Conservation (phyloP, 2,888 invertebrate species). For the Seira sanloemensis region DNA sequence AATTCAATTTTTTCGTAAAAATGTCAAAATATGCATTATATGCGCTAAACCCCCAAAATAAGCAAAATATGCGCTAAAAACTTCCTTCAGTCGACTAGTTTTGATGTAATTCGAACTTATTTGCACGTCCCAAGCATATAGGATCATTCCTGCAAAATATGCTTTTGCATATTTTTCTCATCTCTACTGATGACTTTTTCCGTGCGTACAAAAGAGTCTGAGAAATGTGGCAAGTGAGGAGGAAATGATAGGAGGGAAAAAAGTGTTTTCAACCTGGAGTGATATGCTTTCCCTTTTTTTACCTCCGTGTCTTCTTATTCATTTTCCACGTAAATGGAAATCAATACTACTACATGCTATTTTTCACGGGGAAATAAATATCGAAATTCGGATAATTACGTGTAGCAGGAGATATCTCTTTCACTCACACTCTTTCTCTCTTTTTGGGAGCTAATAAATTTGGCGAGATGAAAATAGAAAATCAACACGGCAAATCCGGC, state of each 20-base stretch:
- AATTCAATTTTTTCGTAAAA: no score
- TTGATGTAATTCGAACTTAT: no score
- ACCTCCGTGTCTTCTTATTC: background rate
- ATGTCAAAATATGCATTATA: no score
- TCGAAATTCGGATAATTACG: background rate
- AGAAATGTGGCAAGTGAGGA: background rate
- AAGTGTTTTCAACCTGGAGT: background rate
- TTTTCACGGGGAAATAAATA: background rate
- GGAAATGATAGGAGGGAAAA: background rate
- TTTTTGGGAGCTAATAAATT: background rate
- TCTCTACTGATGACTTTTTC: constrained; percentile 4
- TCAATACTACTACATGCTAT: background rate
- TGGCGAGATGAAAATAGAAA: background rate
- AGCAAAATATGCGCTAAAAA: no score
- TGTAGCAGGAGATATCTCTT: no score
- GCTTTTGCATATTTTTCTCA: no score
- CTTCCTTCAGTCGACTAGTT: no score
- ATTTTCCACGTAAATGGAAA: background rate
- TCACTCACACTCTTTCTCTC: no score
- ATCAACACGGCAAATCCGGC: background rate
- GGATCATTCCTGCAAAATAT: no score
- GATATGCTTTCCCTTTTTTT: background rate
- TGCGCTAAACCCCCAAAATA: no score
- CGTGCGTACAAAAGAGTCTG: background rate
- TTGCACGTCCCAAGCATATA: no score